Conservation (phyloP, 2,797 vertebrate species). For the Hozukius guyotensis region DNA sequence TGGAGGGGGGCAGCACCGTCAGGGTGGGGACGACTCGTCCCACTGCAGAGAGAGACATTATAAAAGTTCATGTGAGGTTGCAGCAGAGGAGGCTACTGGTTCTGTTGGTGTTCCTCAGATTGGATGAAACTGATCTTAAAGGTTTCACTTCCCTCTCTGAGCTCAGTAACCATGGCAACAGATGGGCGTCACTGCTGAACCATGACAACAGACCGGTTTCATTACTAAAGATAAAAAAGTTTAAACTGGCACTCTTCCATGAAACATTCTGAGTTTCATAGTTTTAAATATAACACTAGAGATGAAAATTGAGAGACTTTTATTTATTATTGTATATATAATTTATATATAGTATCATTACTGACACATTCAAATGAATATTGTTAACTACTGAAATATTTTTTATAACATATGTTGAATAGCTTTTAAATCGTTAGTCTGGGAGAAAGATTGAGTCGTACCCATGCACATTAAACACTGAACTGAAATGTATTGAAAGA, state of each 20-base stretch:
- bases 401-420: too few relatives aligned
- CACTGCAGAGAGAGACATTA: background rate
- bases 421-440: too few relatives aligned
- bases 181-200: background rate
- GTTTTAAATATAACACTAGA: background rate
- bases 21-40: too few relatives aligned
- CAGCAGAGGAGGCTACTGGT: too few relatives aligned
- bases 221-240: background rate
- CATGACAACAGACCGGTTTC: background rate
- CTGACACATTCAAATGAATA: too few relatives aligned
- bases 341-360: too few relatives aligned
- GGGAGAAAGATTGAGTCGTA: too few relatives aligned
- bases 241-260: too few relatives aligned
- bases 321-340: too few relatives aligned
- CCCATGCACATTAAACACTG: too few relatives aligned
- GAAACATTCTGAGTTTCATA: background rate
- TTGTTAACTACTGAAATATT: background rate
- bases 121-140: background rate
- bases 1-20: background rate
- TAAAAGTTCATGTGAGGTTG: background rate
- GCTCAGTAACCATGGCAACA: constrained; percentile 13
- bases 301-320: background rate
- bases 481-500: too few relatives aligned
- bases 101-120: background rate
- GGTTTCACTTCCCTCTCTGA: background rate